A percentile compares a stretch with the other conserved stretches of the same genome.
These are phyloP conservation scores for Macrotus californicus DNA, from an alignment of 2,113 vertebrate species.

Conservation along the genomic window DNA sequence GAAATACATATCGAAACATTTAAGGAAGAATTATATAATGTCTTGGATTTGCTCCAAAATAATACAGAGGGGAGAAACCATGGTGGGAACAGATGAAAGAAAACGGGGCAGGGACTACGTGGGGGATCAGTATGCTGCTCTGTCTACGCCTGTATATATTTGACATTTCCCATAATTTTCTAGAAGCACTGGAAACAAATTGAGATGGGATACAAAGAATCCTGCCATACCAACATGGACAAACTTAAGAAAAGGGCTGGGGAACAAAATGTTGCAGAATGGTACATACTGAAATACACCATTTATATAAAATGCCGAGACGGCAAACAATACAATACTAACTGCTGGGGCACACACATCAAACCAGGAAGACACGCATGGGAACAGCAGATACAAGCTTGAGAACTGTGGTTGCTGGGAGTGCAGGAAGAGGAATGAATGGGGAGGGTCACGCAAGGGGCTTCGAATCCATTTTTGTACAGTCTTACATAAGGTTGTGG, in stretches of 20 bases:
- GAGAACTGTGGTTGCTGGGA: background rate
- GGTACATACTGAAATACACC: background rate
- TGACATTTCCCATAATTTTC: background rate
- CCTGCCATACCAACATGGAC: background rate
- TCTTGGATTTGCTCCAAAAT: slow-evolving; percentile 35
- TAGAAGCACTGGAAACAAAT: background rate
- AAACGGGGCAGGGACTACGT: background rate
- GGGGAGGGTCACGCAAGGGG: background rate
- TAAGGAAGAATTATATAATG: background rate
- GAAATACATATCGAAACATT: background rate
- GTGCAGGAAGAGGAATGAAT: background rate
- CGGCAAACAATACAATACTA: background rate
- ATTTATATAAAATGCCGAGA: background rate
- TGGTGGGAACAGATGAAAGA: background rate
- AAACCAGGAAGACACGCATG: background rate
- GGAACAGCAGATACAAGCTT: background rate
- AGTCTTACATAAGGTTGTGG: background rate
- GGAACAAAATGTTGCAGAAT: background rate
- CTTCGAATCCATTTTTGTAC: background rate
- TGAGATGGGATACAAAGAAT: background rate
- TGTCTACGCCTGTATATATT: background rate
- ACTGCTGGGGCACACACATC: background rate
- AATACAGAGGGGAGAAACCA: background rate
- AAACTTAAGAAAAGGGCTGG: background rate
- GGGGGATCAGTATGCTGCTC: background rate